phyloP scores from a whole-genome alignment of 2,888 invertebrate species.

The Tholera decimalis region DNA sequence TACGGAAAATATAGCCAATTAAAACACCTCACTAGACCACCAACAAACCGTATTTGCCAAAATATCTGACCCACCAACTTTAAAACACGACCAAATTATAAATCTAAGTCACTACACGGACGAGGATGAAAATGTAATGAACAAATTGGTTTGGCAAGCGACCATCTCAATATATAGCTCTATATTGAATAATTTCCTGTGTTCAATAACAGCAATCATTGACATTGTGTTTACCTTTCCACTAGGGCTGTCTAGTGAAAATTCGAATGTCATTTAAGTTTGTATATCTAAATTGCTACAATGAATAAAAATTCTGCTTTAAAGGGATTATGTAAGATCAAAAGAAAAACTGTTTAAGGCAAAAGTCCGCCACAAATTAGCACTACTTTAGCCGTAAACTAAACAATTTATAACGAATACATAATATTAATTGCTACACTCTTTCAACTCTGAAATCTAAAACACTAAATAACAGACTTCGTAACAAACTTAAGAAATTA shows the following conservation, averaged over 20 bases:
- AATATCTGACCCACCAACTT: conserved; percentile 14
- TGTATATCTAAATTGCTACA: not conserved
- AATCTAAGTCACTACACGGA: conserved; percentile 12
- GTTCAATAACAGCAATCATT: conserved; percentile 49
- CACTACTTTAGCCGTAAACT: too few relatives aligned
- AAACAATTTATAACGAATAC: too few relatives aligned
- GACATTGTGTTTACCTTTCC: conserved; percentile 61
- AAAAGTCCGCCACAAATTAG: too few relatives aligned
- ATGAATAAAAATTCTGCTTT: too few relatives aligned
- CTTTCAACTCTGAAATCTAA: too few relatives aligned
- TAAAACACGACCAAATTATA: conserved; percentile 19
- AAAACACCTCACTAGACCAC: not conserved
- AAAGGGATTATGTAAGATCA: not conserved
- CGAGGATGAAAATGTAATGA: conserved; percentile 25
- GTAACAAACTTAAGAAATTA: conserved; percentile 1
- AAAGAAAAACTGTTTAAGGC: too few relatives aligned
- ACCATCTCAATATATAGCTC: conserved; percentile 54
- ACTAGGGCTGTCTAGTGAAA: conserved; percentile 34
- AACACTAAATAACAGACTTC: not conserved
- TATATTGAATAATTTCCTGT: conserved; percentile 64
- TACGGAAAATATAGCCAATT: not conserved
- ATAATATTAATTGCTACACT: too few relatives aligned
- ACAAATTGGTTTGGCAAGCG: conserved; percentile 54
- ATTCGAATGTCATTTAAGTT: not conserved
- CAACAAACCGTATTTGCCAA: not conserved